A percentile compares a stretch with the other conserved stretches of the same genome.
These are phyloP conservation scores for Polymixis flavicincta DNA, from an alignment of 2,888 invertebrate species.

Conservation along the genomic window DNA sequence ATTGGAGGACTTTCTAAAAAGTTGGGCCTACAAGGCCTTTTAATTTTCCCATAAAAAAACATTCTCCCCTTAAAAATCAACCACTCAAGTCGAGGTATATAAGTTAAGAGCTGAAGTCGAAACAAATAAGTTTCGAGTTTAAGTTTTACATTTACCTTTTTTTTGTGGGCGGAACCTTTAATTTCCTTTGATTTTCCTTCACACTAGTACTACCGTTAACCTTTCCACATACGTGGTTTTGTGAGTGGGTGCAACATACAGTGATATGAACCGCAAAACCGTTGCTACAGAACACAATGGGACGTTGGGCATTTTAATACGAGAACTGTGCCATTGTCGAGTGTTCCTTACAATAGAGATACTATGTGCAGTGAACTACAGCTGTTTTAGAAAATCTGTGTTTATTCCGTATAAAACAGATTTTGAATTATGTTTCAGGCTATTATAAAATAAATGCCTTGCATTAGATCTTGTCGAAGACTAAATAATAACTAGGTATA, in stretches of 20 bases:
- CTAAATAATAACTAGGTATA: not conserved
- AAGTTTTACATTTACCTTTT: not conserved
- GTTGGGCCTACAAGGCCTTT: not conserved
- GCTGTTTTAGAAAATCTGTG: conserved; percentile 1
- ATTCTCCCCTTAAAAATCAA: no score
- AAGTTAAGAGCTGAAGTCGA: no score
- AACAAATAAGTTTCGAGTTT: not conserved
- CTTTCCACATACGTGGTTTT: conserved; percentile 24
- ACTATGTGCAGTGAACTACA: not conserved
- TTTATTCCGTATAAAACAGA: not conserved
- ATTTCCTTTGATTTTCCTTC: no score
- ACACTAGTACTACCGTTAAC: not conserved
- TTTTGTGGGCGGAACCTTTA: not conserved
- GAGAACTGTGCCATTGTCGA: conserved; percentile 35
- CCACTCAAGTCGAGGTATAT: no score
- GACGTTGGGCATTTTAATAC: conserved; percentile 23
- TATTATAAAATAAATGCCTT: not conserved
- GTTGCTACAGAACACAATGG: conserved; percentile 35
- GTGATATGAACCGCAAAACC: conserved; percentile 9
- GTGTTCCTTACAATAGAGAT: conserved; percentile 27
- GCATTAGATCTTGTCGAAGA: not conserved
- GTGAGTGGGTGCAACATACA: not conserved
- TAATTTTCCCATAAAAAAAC: no score
- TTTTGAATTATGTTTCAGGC: not conserved
- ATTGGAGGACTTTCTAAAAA: not conserved